Base-by-base conservation (phyloP, 2,888 invertebrate genomes). In the Metacarcinus magister region DNA sequence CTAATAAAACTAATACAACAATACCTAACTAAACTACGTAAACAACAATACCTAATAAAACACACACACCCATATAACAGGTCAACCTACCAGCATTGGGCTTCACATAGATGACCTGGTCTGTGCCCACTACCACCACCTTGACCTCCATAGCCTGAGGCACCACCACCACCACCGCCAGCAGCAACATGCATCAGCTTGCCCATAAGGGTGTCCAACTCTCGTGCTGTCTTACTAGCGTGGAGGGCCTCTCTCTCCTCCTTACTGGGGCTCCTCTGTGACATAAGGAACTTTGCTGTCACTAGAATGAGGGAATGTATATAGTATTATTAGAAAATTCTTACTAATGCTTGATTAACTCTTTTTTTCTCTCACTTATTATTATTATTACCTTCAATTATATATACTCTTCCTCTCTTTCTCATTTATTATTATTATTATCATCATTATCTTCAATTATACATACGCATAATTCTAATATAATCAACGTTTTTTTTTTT, bases 81-180 rank as follows among this genome's bases (percentile, higher is more conserved):
- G 94, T 3, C 16, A 43, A 16, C 95, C 89, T 93, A 96, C 96
- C 95, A 44, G 94, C 94, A 75, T 82, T 48, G 23, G 94, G 91
- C 44, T 67, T 95, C 13, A 95, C 91, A 94, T 60, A 95, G 60
- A 94, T 44, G 19, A 89, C 19, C 2, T 95, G 93, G 48, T 96
- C 93, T 94, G 92, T 93, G 39, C 96, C 96, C 46, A 96, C 94
- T 43, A 95, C 94, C n/a, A 95, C 89, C 16, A 43, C 93, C n/a
- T 44, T 60, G 39, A 89, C 43, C 7, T 43, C 87, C 16, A 46
- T 82, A 2, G 16, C 32, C 19, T 92, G 91, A 2, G 90, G 93
- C 43, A 96, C 13, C 44, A 96, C n/a, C n/a, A n/a, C 94, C 60
- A 96, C 93, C 48, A 96, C 90, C 16, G 93, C 96, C 60, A 96